Conservation (phyloP, 2,797 vertebrate genomes). For the Megalops cyprinoides region DNA sequence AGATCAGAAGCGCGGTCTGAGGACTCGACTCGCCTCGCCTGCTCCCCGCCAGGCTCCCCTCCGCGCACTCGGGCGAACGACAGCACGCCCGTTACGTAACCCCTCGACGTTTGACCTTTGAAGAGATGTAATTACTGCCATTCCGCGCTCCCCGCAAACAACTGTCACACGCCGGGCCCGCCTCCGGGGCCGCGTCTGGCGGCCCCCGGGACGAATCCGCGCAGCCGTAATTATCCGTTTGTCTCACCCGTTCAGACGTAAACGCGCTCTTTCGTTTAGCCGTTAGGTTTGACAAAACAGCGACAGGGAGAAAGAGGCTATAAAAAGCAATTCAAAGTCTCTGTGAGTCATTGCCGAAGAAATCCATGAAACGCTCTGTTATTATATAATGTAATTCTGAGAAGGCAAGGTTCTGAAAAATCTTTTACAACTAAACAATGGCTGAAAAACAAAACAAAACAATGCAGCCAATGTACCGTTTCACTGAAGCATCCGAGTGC, state of each 20-base stretch:
- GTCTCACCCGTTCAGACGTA: background rate
- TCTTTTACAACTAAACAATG: background rate
- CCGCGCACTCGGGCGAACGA: slow-evolving; percentile 25
- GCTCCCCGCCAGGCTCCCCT: background rate
- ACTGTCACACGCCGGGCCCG: slow-evolving; percentile 33
- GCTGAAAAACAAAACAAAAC: background rate
- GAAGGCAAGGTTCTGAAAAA: background rate
- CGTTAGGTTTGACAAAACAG: background rate
- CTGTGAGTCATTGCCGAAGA: slow-evolving; percentile 43
- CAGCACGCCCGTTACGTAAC: slow-evolving; percentile 46
- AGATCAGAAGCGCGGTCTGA: background rate
- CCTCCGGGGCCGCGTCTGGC: too few relatives aligned
- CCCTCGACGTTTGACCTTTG: slow-evolving; percentile 53
- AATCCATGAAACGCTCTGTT: slow-evolving; percentile 5
- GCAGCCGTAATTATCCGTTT: background rate
- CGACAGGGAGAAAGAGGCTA: slow-evolving; percentile 23
- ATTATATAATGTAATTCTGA: slow-evolving; percentile 45
- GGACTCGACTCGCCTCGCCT: background rate
- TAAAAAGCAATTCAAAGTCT: background rate
- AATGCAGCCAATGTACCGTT: background rate
- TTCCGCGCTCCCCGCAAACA: slow-evolving; percentile 40
- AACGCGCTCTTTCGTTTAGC: background rate
- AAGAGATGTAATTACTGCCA: slow-evolving; percentile 53
- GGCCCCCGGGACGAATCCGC: background rate
- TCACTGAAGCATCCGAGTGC: background rate